A percentile compares a stretch with the other conserved stretches of the same genome.
phyloP scores from a whole-genome alignment of 2,797 vertebrate genomes.

The Spea hammondii region DNA sequence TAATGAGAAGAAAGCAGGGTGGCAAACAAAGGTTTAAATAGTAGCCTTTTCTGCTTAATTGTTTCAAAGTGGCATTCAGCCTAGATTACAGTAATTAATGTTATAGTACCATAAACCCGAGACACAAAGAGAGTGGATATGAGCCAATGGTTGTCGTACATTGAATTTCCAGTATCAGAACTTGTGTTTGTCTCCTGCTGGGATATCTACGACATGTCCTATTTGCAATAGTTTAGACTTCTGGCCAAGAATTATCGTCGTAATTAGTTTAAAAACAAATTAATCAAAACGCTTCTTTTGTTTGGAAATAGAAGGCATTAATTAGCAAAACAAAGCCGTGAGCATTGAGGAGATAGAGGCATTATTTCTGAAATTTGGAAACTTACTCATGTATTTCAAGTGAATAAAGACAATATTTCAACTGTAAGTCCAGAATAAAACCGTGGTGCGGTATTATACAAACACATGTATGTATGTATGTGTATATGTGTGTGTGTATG shows the following conservation, averaged over 20 bases:
- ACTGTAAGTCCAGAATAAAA: neutral
- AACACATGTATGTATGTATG: too few relatives aligned
- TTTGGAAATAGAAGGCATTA: conserved; percentile 23
- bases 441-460: too few relatives aligned
- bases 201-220: conserved; percentile 8
- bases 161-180: conserved; percentile 16
- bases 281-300: conserved; percentile 30
- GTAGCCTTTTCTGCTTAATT: conserved; percentile 29
- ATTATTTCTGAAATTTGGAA: conserved; percentile 3
- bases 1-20: conserved; percentile 27
- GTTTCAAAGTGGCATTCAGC: conserved; percentile 38
- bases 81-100: conserved; percentile 45
- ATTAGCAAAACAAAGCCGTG: conserved; percentile 20
- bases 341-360: conserved; percentile 1
- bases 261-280: conserved; percentile 43
- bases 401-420: neutral
- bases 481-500: too few relatives aligned
- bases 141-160: conserved; percentile 16
- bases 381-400: neutral
- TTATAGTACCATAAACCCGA: conserved; percentile 19
- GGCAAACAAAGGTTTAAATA: conserved; percentile 35
- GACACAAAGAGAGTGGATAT: conserved; percentile 28
- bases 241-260: conserved; percentile 34
- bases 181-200: conserved; percentile 12
- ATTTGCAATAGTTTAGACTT: conserved; percentile 20